Conservation (phyloP, 2,888 invertebrate genomes). For the Temnothorax rugatulus region DNA sequence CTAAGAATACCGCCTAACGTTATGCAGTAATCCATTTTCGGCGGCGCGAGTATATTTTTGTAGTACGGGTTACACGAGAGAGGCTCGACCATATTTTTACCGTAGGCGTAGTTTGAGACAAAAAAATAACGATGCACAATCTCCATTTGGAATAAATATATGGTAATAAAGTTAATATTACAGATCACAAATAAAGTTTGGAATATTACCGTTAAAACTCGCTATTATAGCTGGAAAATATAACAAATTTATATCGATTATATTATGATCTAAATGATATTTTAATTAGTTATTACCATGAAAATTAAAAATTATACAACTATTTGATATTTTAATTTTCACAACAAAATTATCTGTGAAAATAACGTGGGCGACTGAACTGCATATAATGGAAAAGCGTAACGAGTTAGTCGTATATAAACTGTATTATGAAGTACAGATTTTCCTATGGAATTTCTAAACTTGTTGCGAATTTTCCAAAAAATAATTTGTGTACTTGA, state of each 20-base stretch:
- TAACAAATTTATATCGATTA: not conserved
- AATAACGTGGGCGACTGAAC: not conserved
- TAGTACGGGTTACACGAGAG: not conserved
- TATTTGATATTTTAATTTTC: constrained; percentile 4
- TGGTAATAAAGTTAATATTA: not conserved
- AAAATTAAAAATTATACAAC: not conserved
- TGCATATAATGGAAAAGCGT: not conserved
- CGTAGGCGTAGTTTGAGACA: not conserved
- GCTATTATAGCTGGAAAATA: not conserved
- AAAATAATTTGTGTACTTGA: not conserved
- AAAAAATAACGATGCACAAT: not conserved
- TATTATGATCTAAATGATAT: constrained; percentile 2
- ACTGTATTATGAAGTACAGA: not conserved
- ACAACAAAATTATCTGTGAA: not conserved
- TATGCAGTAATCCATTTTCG: constrained; percentile 28
- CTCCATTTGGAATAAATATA: not conserved
- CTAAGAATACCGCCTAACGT: constrained; percentile 44
- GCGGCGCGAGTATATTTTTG: not conserved
- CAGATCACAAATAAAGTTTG: not conserved
- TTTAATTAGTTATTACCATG: constrained; percentile 4
- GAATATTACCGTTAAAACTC: not conserved
- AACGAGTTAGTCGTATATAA: not conserved
- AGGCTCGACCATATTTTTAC: not conserved
- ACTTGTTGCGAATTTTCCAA: not conserved
- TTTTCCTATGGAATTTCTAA: not conserved